Conservation (phyloP, 2,113 vertebrate species). For the Phylloscopus trochilus region DNA sequence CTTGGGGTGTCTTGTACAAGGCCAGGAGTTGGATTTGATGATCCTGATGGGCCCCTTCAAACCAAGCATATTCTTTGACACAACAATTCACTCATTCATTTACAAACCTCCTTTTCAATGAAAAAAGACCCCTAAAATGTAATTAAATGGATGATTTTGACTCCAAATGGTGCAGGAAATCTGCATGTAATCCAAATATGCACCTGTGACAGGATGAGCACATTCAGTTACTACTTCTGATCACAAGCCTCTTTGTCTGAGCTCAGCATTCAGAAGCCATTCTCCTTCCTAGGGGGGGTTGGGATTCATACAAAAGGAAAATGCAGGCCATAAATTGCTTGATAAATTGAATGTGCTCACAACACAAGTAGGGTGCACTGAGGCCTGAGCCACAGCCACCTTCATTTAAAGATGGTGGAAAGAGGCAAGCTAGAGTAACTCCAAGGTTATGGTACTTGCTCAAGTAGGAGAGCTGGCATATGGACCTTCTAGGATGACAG, state of each 20-base stretch:
- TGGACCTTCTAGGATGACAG: background rate
- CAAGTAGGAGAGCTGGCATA: background rate
- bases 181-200: background rate
- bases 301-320: background rate
- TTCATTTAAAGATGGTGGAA: background rate
- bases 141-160: background rate
- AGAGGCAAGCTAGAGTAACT: rapidly evolving
- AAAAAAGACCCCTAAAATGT: background rate
- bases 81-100: background rate
- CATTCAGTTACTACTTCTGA: background rate
- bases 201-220: background rate
- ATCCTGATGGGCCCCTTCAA: background rate
- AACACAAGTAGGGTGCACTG: rapidly evolving
- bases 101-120: background rate
- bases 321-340: background rate
- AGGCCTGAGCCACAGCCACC: background rate
- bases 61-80: rapidly evolving
- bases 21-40: background rate
- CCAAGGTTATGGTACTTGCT: background rate
- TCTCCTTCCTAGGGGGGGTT: background rate
- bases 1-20: background rate
- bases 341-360: background rate
- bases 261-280: background rate
- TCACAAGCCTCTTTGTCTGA: background rate
- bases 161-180: background rate